These are phyloP conservation scores for Setophaga petechia DNA, from an alignment of 2,113 vertebrate species.

Conservation along the genomic window DNA sequence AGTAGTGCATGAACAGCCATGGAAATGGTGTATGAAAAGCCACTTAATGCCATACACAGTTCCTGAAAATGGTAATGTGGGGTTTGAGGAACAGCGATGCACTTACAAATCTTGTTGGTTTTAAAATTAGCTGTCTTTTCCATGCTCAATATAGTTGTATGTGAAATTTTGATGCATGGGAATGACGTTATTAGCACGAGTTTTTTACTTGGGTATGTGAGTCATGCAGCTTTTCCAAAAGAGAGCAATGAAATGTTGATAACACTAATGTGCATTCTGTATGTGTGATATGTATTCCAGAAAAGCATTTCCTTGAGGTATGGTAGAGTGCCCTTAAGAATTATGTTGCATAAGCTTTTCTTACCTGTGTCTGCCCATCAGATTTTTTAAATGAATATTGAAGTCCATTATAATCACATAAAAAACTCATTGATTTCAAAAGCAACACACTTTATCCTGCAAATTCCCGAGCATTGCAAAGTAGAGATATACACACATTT, in stretches of 20 bases:
- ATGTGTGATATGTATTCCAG: background rate
- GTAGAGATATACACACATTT: background rate
- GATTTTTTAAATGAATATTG: background rate
- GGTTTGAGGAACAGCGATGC: background rate
- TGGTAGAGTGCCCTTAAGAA: background rate
- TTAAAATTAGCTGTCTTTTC: slow-evolving; percentile 12
- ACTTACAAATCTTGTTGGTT: background rate
- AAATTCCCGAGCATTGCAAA: background rate
- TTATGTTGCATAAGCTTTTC: background rate
- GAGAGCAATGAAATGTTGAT: slow-evolving; percentile 9
- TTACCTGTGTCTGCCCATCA: background rate
- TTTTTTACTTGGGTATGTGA: slow-evolving; percentile 31
- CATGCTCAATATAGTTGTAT: background rate
- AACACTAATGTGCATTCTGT: background rate
- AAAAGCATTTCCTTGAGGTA: background rate
- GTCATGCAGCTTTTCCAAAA: slow-evolving; percentile 29
- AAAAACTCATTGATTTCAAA: background rate
- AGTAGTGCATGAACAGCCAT: background rate
- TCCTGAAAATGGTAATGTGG: background rate
- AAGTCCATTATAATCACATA: background rate
- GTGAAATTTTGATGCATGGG: slow-evolving; percentile 8
- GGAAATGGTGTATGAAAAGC: background rate
- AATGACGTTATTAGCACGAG: slow-evolving; percentile 19
- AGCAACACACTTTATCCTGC: background rate
- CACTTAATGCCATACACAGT: background rate